A percentile compares a stretch with the other conserved stretches of the same genome.
phyloP scores from a whole-genome alignment of 2,888 invertebrate genomes.

The Ectobius pallidus region DNA sequence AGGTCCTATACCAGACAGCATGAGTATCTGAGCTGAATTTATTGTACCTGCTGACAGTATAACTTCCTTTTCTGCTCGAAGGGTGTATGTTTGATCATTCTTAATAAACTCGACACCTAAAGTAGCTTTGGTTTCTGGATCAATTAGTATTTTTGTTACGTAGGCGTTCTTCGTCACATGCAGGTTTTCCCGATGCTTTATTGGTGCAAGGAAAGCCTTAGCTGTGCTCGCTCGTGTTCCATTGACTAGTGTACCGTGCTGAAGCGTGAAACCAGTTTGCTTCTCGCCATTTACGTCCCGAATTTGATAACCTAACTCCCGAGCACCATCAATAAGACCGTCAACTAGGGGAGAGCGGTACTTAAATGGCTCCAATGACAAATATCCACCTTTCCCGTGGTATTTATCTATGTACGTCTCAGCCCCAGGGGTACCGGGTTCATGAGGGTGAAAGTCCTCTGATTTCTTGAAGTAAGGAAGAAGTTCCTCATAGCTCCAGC shows the following conservation, averaged over 20 bases:
- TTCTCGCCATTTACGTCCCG: constrained; percentile 82
- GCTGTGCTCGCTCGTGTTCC: constrained; percentile 87
- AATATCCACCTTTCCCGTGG: constrained; percentile 77
- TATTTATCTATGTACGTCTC: constrained; percentile 57
- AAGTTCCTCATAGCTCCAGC: constrained; percentile 85
- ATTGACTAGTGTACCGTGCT: constrained; percentile 82
- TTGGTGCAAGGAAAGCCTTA: constrained; percentile 83
- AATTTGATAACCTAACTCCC: constrained; percentile 79
- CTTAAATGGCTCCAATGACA: constrained; percentile 64
- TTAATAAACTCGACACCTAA: constrained; percentile 81
- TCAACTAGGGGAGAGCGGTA: constrained; percentile 40
- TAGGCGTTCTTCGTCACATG: constrained; percentile 82
- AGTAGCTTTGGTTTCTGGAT: constrained; percentile 74
- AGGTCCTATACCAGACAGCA: constrained; percentile 90
- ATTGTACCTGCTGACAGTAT: constrained; percentile 90
- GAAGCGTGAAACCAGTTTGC: constrained; percentile 86
- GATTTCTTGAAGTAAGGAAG: constrained; percentile 86
- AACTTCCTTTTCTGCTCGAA: constrained; percentile 80
- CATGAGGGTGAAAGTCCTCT: constrained; percentile 66
- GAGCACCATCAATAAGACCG: constrained; percentile 60
- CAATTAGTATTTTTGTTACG: constrained; percentile 76
- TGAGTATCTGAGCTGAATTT: constrained; percentile 91
- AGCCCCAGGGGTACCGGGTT: not conserved
- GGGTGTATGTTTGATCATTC: constrained; percentile 70
- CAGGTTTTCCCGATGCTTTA: constrained; percentile 74